Evolutionary conservation across 2,113 vertebrate genomes (phyloP), one percentile per base, ranked within the genome.

Genomic region (Colossoma macropomum): DNA sequence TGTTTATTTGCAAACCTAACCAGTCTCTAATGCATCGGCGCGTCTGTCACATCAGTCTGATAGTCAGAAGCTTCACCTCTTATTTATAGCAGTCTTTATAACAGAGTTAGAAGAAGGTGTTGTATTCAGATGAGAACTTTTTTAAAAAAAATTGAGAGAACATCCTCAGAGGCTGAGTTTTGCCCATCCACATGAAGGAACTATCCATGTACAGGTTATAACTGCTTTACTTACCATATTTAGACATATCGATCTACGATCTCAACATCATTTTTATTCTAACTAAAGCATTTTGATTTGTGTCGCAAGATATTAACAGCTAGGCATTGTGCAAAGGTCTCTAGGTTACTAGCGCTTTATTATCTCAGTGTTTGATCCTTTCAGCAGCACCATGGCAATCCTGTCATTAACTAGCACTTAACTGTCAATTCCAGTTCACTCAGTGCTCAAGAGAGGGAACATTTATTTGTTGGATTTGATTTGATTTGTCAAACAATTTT

Each of bases 341-440:
- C 54, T 77, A 69, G 66, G 32, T 82, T 38, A 30, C 27, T 76
- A 77, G 52, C 19, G 28, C 25, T 77, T 70, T 62, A 25, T 38
- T 65, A 69, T 70, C 12, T 60, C 52, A 19, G 66, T 50, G 34
- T 38, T 34, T 32, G 54, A 77, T 70, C 41, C 48, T 69, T 25
- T 62, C 59, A 62, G 59, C 62, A 19, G 62, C 81, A 60, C 50
- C 21, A 17, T 50, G 65, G 66, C 52, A 83, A 41, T 25, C 12
- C 27, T 45, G 81, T 77, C 66, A 71, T 62, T 77, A 77, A n/a
- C 54, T 77, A 83, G 81, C 74, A 83, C 74, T 77, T 83, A 77
- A n/a, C 73, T 32, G 25, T 70, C 21, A 68, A 69, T 52, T 71
- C 50, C 48, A 63, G 59, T 52, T 81, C 62, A 32, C 66, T 75